Evolutionary conservation across 2,113 vertebrate genomes (phyloP).

Genomic region (Siniperca knerii): DNA sequence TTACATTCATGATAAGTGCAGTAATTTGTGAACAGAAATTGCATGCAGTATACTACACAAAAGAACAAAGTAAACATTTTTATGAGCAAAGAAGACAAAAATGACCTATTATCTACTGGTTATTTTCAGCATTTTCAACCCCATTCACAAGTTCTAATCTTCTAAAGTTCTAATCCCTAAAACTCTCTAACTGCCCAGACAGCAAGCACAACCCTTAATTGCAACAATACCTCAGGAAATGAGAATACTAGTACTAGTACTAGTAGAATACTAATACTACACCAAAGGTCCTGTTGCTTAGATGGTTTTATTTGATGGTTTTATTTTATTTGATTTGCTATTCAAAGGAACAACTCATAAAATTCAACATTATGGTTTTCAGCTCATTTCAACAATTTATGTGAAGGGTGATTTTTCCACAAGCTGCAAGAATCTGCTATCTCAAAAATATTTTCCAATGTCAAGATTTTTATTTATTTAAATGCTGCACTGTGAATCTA

Average conservation of each 20-base stretch:
- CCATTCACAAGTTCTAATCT: background rate
- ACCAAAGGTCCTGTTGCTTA: background rate
- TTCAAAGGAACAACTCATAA: background rate
- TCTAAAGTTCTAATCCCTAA: background rate
- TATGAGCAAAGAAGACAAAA: background rate
- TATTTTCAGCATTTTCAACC: slow-evolving; percentile 8
- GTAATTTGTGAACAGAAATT: slow-evolving; percentile 11
- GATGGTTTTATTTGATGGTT: background rate
- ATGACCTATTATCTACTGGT: background rate
- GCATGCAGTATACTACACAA: background rate
- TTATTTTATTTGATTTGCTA: slow-evolving; percentile 1
- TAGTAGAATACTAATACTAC: background rate
- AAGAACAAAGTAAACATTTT: background rate
- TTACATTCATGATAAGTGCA: background rate
- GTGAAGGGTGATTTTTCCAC: background rate
- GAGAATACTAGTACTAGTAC: background rate
- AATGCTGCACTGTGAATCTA: background rate
- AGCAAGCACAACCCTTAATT: background rate
- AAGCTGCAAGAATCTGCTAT: background rate
- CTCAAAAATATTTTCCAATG: background rate
- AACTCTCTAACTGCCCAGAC: background rate
- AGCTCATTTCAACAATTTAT: background rate
- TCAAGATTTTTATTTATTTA: background rate
- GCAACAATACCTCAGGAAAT: slow-evolving; percentile 1
- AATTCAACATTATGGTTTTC: background rate